Evolutionary conservation across 2,797 vertebrate genomes (phyloP), one percentile per base, ranked within the genome.

Genomic region (Xenopus petersii): DNA sequence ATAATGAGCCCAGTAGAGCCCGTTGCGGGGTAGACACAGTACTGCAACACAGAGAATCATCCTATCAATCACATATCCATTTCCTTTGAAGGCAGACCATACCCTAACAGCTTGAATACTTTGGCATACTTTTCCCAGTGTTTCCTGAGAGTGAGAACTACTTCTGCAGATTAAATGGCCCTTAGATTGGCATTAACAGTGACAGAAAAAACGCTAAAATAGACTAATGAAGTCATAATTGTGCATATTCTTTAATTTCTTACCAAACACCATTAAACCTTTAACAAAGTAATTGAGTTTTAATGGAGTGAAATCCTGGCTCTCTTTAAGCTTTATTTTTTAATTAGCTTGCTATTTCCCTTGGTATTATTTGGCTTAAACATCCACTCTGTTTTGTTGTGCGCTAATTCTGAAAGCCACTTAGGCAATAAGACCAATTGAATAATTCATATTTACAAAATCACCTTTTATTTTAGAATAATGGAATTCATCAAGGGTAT

Each of bases 201-300:
- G 87, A 79, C 82, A 86, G 83, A 82, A 85, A 81, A 75, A 83
- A 82, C 78, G 83, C 68, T 80, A 81, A 82, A 81, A 79, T 81
- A 83, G 77, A 77, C 81, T 88, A 89, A 88, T 88, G 87, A 86
- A 85, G 80, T 86, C 84, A 85, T 81, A 81, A 86, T 75, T 83
- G 83, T 80, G 81, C 79, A 13, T 87, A 84, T 86, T 83, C 83
- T 84, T 82, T 84, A 83, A 87, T 89, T 88, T 89, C 82, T 82
- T 87, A 76, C 79, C 83, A 76, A 79, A 81, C 67, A 83, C 84
- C 84, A 84, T 89, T 86, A 87, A 86, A 88, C 81, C 83, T 80
- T 80, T 73, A 79, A 82, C 13, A 21, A 80, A 79, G 84, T 90
- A 85, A 88, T 91, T 85, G 85, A 81, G 79, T 89, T 89, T 90